Conservation (phyloP, 2,113 vertebrate genomes). For the Hippocampus zosterae region DNA sequence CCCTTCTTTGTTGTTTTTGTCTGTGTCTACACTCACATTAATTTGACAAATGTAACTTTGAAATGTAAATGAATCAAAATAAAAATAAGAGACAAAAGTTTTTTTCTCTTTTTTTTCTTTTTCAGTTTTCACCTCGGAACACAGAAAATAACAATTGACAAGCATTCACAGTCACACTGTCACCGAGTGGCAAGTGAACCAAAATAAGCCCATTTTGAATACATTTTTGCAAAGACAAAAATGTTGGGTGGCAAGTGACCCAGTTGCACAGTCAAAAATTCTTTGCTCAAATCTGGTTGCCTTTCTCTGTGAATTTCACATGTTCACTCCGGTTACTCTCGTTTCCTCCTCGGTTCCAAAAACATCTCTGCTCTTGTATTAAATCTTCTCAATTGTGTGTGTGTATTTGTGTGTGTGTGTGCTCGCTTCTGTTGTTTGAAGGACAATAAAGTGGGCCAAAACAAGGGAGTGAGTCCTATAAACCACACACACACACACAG, state of each 20-base stretch:
- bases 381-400: background rate
- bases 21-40: background rate
- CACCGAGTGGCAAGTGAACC: too few species aligned
- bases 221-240: background rate
- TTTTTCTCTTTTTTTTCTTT: too few species aligned
- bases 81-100: constrained; percentile 16
- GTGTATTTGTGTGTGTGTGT: constrained; percentile 10
- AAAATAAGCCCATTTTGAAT: background rate
- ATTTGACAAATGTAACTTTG: background rate
- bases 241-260: background rate
- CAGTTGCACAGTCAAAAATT: background rate
- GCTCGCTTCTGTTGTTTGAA: constrained; percentile 38
- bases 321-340: background rate
- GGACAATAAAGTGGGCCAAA: constrained; percentile 64
- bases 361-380: background rate
- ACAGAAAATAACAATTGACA: background rate
- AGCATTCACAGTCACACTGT: background rate
- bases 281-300: background rate
- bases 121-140: background rate
- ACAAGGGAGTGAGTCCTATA: constrained; percentile 38
- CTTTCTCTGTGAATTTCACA: background rate
- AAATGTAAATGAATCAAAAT: constrained; percentile 4
- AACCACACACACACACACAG: constrained; percentile 24
- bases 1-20: background rate
- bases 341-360: background rate